Conservation (phyloP, 2,888 invertebrate genomes). For the Mystacides longicornis region DNA sequence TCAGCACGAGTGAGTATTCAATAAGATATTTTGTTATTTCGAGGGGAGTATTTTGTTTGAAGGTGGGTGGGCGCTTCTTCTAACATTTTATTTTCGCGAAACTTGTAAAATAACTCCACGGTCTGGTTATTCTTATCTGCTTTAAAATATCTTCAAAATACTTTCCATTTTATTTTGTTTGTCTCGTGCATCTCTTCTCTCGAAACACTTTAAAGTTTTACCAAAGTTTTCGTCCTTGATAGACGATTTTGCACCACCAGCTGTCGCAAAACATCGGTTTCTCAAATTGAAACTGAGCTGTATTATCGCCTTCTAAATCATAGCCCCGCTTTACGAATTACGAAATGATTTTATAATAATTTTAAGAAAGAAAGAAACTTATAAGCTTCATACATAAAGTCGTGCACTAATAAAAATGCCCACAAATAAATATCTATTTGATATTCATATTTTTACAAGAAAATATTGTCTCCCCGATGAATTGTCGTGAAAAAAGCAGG, state of each 20-base stretch:
- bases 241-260: background rate
- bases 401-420: no score
- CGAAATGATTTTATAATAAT: no score
- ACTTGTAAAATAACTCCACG: background rate
- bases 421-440: no score
- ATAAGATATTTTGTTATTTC: background rate
- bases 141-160: background rate
- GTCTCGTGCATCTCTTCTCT: background rate
- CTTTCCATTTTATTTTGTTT: background rate
- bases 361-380: no score
- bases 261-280: background rate
- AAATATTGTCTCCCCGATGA: no score
- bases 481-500: no score
- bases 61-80: no score
- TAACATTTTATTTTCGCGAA: background rate
- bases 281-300: no score
- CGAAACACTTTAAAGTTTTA: background rate
- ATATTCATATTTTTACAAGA: no score
- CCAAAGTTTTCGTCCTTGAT: background rate
- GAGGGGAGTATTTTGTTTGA: background rate
- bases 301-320: no score
- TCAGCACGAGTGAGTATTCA: background rate
- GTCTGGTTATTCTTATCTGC: background rate
- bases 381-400: no score
- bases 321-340: no score